Evolutionary conservation across 23 tunicate genomes (phyloP), one percentile per base, ranked within the genome.

Genomic region (Halocynthia aurantium): DNA sequence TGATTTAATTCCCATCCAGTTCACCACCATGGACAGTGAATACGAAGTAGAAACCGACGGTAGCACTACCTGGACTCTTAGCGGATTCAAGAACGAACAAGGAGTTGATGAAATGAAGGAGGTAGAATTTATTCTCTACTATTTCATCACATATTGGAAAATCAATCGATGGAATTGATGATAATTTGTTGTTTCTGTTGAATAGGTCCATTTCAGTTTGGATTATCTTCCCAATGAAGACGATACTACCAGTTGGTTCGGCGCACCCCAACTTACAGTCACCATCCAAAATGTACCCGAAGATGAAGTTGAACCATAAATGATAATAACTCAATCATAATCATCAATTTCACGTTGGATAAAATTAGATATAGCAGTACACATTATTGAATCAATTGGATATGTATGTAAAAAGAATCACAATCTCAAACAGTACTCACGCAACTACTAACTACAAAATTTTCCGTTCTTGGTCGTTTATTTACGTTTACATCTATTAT

Each of bases 231-330:
- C 55, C 63, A 54, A 51, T 5, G 62, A 51, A 10, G 78, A 74
- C n/a, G 78, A 64, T 15, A 64, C 56, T 5, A 53, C 55, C 22
- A 74, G 56, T 21, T 74, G 78, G 78, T 74, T 74, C 56, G 6
- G 64, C 5, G 78, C 78, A 12, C 66, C 50, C 13, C 64, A 74
- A 40, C 55, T 74, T 52, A 74, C 78, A 13, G 78, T 74, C 78
- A 12, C 6, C 22, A 65, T 65, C 70, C 22, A 40, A 10, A 65
- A 65, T 20, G 0, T 49, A 0, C 49, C 70, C n/a, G 70, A 65
- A 11, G 17, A 10, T 15, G 70, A 65, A 65, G 70, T 65, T 65
- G 44, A 31, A 31, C 44, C 44, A 31, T 31, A 31, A 31, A 31
- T 31, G 44, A 31, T 4, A 31, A 31, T 31, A 31, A 31, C 44